Evolutionary conservation across 2,113 vertebrate genomes (phyloP).

Genomic region (Labeo catla): DNA sequence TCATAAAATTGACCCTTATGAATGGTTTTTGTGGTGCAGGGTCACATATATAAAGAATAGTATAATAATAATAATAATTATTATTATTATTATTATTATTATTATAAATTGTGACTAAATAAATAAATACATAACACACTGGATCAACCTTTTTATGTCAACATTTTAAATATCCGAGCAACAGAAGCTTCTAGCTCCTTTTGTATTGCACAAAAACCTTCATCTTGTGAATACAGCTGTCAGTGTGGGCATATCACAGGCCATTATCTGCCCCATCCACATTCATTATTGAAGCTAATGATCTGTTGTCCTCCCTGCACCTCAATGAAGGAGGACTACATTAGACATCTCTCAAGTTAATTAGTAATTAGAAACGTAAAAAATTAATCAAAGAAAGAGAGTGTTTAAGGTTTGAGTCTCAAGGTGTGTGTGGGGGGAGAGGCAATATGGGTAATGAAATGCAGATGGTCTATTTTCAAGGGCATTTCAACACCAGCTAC

Average conservation of each 20-base stretch:
- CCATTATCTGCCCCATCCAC: constrained; percentile 79
- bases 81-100: too few relatives aligned
- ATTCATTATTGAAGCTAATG: constrained; percentile 86
- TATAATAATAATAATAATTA: not conserved
- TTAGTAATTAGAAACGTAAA: constrained; percentile 98
- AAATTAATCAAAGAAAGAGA: constrained; percentile 92
- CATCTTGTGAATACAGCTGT: constrained; percentile 78
- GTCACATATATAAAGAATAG: not conserved
- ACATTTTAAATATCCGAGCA: not conserved
- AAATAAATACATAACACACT: not conserved
- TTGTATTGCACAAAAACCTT: constrained; percentile 61
- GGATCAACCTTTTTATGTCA: not conserved
- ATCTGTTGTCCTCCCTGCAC: constrained; percentile 87
- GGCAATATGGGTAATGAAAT: constrained; percentile 74
- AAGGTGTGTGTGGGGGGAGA: constrained; percentile 68
- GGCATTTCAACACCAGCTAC: constrained; percentile 10
- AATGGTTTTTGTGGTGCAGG: too few relatives aligned
- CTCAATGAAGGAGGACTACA: constrained; percentile 85
- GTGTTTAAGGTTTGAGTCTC: constrained; percentile 93
- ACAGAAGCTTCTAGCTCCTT: constrained; percentile 45
- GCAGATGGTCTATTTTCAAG: constrained; percentile 67
- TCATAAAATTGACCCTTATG: too few relatives aligned
- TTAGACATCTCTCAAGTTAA: constrained; percentile 97
- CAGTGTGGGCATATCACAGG: constrained; percentile 78
- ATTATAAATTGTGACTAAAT: not conserved